Percentiles rank a stretch among this genome's conserved stretches.
phyloP scores from a whole-genome alignment of 2,888 invertebrate species.

The Coecobrya sp. region DNA sequence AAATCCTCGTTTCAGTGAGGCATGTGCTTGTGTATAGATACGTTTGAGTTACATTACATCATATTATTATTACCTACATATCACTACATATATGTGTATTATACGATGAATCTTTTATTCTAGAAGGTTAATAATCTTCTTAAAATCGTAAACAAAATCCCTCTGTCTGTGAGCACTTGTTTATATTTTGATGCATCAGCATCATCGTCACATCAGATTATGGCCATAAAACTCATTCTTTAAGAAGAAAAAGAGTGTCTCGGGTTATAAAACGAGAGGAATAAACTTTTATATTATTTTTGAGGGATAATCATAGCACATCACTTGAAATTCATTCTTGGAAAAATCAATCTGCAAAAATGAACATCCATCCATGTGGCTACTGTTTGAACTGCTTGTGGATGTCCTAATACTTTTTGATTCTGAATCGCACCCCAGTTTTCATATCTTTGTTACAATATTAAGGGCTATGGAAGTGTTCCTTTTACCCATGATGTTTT shows the following conservation, averaged over 20 bases:
- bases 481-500: neutral
- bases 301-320: conserved; percentile 23
- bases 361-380: neutral
- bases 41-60: neutral
- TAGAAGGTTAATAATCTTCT: conserved; percentile 62
- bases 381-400: neutral
- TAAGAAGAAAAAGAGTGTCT: neutral
- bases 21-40: neutral
- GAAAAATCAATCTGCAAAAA: conserved; percentile 39
- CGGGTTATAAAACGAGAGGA: conserved; percentile 40
- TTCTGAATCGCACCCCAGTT: neutral
- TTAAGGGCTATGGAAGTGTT: neutral
- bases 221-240: conserved; percentile 14
- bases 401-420: neutral
- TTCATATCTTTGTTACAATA: neutral
- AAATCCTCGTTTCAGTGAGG: neutral
- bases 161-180: conserved; percentile 18
- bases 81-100: no score
- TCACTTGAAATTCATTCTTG: neutral
- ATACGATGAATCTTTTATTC: conserved; percentile 61
- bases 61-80: conserved; percentile 36
- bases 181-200: conserved; percentile 45
- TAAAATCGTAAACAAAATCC: conserved; percentile 63
- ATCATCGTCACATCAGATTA: conserved; percentile 34
- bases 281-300: conserved; percentile 39